Base-by-base conservation (phyloP, 2,113 vertebrate species). In the Suricata suricatta region DNA sequence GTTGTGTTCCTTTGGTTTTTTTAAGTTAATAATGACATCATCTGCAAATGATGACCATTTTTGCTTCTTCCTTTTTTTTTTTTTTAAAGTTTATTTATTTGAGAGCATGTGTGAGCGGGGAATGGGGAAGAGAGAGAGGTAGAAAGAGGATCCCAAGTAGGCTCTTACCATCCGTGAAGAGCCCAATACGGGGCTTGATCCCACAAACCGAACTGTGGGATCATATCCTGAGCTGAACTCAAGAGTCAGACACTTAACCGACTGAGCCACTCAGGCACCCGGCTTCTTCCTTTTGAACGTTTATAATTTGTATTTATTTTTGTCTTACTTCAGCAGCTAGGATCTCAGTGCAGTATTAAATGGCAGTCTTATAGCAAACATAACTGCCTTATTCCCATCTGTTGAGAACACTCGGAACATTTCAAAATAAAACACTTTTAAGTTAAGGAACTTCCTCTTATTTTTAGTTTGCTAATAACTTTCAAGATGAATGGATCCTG, bases 391-490 rank as follows among this genome's bases (percentile, higher is more conserved):
- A 41, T 44, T 33, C 80, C 74, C 77, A 25, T 66, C 35, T 92
- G 44, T 31, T 31, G 9, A 29, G 8, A 91, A 92, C 77, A 50
- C 29, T 69, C 23, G 60, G 60, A 92, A 60, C 38, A 41, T 60
- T 81, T 92, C 4, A 83, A 88, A 83, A 27, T 63, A 83, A 11
- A 13, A 52, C 33, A 52, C 38, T 81, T 81, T 31, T 44, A 81
- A 6, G 44, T 82, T 92, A 81, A 85, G 76, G 25, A 88, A 82
- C 47, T 82, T 76, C 87, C 44, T 89, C 81, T 94, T 74, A 91
- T 79, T 76, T 94, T 95, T 66, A 72, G 83, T 63, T 92, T 92
- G 64, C 64, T 52, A 72, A 76, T 17, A 83, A 50, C 44, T 96
- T 96, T 88, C 66, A 47, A 60, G 15, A 96, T 41, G 47, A 90